phyloP scores from a whole-genome alignment of 2,797 vertebrate species.

The Mormyrops boulengeri region DNA sequence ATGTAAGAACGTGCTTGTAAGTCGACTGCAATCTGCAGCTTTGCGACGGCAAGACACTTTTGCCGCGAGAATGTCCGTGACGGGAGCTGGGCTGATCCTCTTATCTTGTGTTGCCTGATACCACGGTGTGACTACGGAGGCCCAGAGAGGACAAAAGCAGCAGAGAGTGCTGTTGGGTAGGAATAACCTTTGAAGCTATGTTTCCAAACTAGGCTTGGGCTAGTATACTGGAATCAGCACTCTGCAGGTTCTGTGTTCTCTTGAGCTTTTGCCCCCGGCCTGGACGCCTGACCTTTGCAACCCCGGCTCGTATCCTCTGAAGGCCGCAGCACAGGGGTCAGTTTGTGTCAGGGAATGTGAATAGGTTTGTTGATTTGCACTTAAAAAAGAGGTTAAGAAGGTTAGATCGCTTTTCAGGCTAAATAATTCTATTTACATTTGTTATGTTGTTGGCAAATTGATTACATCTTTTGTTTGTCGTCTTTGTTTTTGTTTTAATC shows the following conservation, averaged over 20 bases:
- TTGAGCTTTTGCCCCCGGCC: slow-evolving; percentile 15
- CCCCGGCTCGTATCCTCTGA: neutral
- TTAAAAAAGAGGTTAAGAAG: neutral
- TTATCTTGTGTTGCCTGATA: neutral
- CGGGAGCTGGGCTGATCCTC: neutral
- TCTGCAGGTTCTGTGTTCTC: slow-evolving; percentile 15
- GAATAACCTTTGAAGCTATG: slow-evolving; percentile 24
- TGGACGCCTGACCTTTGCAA: slow-evolving; percentile 6
- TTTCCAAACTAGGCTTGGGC: slow-evolving; percentile 26
- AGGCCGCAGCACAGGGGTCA: neutral
- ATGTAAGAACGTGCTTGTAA: neutral
- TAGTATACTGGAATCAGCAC: slow-evolving; percentile 27
- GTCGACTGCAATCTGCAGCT: neutral
- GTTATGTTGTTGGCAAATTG: neutral
- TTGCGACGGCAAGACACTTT: slow-evolving; percentile 23
- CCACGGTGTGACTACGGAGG: neutral
- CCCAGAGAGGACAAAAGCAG: neutral
- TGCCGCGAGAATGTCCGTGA: neutral
- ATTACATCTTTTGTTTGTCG: neutral
- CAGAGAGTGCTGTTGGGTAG: slow-evolving; percentile 28
- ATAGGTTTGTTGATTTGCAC: neutral
- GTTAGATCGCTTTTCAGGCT: neutral
- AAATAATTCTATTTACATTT: neutral
- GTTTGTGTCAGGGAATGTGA: neutral
- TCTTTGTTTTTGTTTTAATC: neutral